Base-by-base conservation (phyloP, 1,140 invertebrate genomes). In the Colletes latitarsis region DNA sequence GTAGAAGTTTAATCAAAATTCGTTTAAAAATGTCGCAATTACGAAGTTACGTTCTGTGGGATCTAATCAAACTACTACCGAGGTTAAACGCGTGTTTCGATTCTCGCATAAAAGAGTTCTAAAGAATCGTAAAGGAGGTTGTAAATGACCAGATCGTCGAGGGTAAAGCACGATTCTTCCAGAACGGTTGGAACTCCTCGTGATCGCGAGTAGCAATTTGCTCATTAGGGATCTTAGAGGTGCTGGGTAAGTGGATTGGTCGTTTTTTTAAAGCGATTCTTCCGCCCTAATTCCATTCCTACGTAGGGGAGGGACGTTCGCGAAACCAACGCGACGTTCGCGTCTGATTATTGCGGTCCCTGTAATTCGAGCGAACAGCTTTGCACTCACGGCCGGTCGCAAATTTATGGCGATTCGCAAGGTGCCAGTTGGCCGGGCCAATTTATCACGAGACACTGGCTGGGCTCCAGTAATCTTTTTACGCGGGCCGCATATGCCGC, bases 401-500 rank as follows among this genome's bases (percentile, higher is more conserved):
- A 14, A 52, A 70, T 77, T 77, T 77, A 77, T 41, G 75, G 17
- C 14, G 43, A 70, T 10, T 52, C 30, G 67, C 17, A 39, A 60
- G 55, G 75, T 70, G 75, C 21, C 75, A 62, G 75, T 58, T 52
- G 55, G 43, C 12, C 41, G 64, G 10, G 43, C 53, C 55, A 70
- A 70, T 77, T 60, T 77, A 39, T 69, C 74, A 68, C 74, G 74
- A 43, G 63, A 76, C 73, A 57, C 74, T 76, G 74, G 74, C 75
- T 15, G 6, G 15, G 66, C 15, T 70, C 66, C 75, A 70, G 55
- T 49, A 17, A 77, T 62, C 53, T 77, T 77, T 77, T 57, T 21
- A 75, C 66, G 66, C 17, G 57, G 6, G 41, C 19, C 6, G 19
- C 10, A 9, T 17, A 19, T 30, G 21, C 14, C 17, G 15, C 3